phyloP scores from a whole-genome alignment of 2,113 vertebrate genomes.

The Halcyon senegalensis region DNA sequence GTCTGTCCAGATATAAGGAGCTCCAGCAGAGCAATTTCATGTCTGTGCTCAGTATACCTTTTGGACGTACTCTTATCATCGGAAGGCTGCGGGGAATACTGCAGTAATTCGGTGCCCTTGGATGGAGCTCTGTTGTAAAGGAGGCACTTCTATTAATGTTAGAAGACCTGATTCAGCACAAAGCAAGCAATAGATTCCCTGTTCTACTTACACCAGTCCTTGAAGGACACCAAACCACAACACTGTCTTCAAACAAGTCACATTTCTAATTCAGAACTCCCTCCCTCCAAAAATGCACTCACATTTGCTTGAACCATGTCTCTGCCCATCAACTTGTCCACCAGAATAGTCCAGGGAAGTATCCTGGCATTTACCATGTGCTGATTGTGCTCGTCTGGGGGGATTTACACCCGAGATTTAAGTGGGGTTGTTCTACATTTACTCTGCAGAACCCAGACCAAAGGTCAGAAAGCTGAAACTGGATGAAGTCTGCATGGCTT shows the following conservation, averaged over 20 bases:
- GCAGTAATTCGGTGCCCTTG: neutral
- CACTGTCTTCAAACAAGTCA: fast-evolving
- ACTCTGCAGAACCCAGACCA: neutral
- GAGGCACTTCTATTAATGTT: neutral
- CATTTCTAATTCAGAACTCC: neutral
- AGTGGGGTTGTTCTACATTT: neutral
- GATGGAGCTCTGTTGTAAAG: neutral
- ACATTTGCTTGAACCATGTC: neutral
- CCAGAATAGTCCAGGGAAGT: neutral
- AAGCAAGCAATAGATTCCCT: neutral
- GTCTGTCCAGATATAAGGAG: neutral
- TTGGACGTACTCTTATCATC: neutral
- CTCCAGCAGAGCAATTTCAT: neutral
- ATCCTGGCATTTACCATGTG: neutral
- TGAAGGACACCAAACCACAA: neutral
- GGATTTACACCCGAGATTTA: neutral
- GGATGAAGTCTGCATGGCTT: neutral
- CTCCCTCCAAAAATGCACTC: neutral
- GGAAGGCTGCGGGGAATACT: neutral
- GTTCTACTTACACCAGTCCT: neutral
- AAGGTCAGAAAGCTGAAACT: neutral
- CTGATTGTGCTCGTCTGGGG: neutral
- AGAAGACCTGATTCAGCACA: neutral
- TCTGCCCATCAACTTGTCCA: neutral
- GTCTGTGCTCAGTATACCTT: neutral